phyloP scores from a whole-genome alignment of 2,888 invertebrate species.

The Sympetrum striolatum region DNA sequence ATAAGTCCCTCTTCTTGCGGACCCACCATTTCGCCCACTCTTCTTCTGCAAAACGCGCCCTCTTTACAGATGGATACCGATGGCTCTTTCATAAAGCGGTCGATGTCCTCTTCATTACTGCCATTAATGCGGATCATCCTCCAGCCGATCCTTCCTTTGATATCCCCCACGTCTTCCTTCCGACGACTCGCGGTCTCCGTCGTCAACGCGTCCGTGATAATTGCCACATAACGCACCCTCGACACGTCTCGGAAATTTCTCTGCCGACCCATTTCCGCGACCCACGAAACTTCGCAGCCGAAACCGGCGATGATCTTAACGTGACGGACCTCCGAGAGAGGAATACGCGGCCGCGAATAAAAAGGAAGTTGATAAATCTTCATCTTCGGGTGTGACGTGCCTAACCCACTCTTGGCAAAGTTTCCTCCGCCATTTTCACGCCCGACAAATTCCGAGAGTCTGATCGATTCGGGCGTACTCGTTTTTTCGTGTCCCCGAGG shows the following conservation, averaged over 20 bases:
- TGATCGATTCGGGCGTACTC: no score
- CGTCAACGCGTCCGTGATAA: neutral
- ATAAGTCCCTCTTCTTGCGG: neutral
- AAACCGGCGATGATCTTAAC: neutral
- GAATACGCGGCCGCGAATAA: neutral
- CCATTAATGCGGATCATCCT: neutral
- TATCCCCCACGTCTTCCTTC: neutral
- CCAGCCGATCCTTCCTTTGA: neutral
- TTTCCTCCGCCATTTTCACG: neutral
- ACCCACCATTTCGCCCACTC: neutral
- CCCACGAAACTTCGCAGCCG: neutral
- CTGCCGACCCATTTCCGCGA: neutral
- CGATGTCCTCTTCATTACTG: neutral
- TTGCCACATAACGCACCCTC: neutral
- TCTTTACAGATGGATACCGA: neutral
- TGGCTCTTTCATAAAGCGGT: neutral
- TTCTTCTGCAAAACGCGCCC: neutral
- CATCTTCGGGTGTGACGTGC: neutral
- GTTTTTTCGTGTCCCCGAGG: no score
- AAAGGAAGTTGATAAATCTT: neutral
- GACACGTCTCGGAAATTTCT: neutral
- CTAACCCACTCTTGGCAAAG: neutral
- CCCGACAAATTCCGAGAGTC: no score
- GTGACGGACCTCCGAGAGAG: neutral
- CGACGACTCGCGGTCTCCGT: neutral